These are phyloP conservation scores for Synergus laeviventris DNA, from an alignment of 2,888 invertebrate species.

Conservation along the genomic window DNA sequence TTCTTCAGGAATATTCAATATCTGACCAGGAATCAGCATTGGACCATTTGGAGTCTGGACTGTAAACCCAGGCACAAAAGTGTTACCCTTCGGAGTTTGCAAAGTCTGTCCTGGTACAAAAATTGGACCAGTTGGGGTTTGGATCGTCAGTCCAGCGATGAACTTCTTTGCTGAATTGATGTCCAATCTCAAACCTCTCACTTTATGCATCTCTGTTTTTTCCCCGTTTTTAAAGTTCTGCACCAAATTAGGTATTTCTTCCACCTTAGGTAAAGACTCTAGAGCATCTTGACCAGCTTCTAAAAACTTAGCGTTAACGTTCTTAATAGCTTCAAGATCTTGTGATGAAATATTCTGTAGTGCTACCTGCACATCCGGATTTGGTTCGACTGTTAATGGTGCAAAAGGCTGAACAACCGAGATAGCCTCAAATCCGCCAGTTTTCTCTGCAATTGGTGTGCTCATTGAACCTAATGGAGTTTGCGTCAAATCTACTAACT, in stretches of 20 bases:
- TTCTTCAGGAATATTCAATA: conserved; percentile 77
- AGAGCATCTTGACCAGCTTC: conserved; percentile 77
- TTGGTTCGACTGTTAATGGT: conserved; percentile 78
- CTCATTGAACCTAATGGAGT: conserved; percentile 65
- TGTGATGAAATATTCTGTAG: conserved; percentile 79
- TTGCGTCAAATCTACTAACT: conserved; percentile 77
- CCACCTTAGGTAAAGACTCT: conserved; percentile 80
- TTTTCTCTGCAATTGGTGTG: conserved; percentile 77
- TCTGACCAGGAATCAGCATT: conserved; percentile 85
- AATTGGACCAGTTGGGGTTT: conserved; percentile 83
- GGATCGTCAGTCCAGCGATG: conserved; percentile 84
- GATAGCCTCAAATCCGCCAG: conserved; percentile 79
- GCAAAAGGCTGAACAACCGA: conserved; percentile 81
- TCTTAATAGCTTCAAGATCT: conserved; percentile 79
- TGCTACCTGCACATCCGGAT: conserved; percentile 76
- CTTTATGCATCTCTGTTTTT: conserved; percentile 80
- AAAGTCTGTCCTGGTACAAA: conserved; percentile 88
- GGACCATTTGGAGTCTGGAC: conserved; percentile 83
- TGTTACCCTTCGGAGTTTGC: conserved; percentile 81
- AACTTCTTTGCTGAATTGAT: conserved; percentile 84
- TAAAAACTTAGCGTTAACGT: conserved; percentile 80
- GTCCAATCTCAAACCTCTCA: conserved; percentile 81
- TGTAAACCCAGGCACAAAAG: conserved; percentile 86
- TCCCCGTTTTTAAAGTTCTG: conserved; percentile 78
- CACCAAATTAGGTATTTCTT: conserved; percentile 81